Conservation (phyloP, 2,888 invertebrate species). For the Lucinisca nassula region DNA sequence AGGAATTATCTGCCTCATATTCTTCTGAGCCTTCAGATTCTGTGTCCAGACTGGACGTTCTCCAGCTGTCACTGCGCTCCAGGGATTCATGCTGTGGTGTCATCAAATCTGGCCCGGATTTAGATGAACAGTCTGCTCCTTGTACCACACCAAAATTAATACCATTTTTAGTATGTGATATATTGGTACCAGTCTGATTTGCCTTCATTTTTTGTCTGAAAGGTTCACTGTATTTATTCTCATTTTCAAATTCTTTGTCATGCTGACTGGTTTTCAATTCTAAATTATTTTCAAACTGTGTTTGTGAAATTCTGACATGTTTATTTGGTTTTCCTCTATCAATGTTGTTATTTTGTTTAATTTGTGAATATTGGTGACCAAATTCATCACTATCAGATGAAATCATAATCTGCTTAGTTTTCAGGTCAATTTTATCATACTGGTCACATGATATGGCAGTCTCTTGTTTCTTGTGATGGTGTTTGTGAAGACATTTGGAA, state of each 20-base stretch:
- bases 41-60: not conserved
- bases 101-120: not conserved
- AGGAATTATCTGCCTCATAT: conserved; percentile 1
- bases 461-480: conserved; percentile 29
- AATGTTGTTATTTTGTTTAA: not conserved
- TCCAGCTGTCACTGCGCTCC: not conserved
- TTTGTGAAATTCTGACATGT: not conserved
- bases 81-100: not conserved
- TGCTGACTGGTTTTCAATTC: not conserved
- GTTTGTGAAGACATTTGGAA: conserved; percentile 74
- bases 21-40: not conserved
- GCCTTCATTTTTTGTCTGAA: not conserved
- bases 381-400: conserved; percentile 4
- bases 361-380: not conserved
- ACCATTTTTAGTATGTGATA: not conserved
- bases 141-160: not conserved
- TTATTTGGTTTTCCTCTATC: not conserved
- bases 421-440: conserved; percentile 35
- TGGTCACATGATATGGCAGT: not conserved
- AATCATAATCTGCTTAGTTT: not conserved
- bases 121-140: not conserved
- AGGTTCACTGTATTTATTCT: not conserved
- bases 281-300: not conserved
- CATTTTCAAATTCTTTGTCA: not conserved
- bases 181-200: conserved; percentile 7